Conservation (phyloP, 2,113 vertebrate species). For the Electrona antarctica region DNA sequence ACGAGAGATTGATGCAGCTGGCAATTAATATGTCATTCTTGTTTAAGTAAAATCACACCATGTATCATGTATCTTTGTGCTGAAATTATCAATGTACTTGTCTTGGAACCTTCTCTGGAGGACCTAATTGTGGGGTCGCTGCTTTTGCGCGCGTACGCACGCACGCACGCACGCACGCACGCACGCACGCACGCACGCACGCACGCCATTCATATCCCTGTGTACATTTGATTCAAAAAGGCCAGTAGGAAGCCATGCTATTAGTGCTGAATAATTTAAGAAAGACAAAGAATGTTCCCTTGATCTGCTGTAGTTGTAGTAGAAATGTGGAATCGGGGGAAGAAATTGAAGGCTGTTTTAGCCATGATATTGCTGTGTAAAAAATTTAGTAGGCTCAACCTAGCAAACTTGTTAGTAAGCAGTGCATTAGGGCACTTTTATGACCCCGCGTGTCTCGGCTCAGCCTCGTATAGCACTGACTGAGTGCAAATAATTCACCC, state of each 20-base stretch:
- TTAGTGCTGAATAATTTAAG: constrained; percentile 29
- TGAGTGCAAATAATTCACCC: constrained; percentile 49
- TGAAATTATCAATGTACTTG: too few species aligned
- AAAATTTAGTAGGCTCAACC: constrained; percentile 63
- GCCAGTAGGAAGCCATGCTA: background rate
- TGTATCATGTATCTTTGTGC: too few species aligned
- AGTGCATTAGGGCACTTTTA: constrained; percentile 60
- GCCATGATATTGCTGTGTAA: constrained; percentile 28
- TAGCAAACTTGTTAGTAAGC: constrained; percentile 47
- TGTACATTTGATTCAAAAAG: background rate
- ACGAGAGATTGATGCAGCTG: too few species aligned
- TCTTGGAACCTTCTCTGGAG: too few species aligned
- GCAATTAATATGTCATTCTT: too few species aligned
- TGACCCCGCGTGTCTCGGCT: constrained; percentile 47
- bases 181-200: background rate
- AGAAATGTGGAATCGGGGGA: background rate
- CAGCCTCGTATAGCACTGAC: constrained; percentile 43
- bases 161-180: background rate
- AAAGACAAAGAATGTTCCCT: constrained; percentile 2
- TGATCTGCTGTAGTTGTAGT: background rate
- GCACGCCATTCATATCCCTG: background rate
- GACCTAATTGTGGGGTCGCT: too few species aligned
- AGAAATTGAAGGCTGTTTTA: background rate
- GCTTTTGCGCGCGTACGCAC: background rate
- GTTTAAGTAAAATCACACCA: too few species aligned